phyloP scores from a whole-genome alignment of 2,113 vertebrate species.

The Pipra filicauda region DNA sequence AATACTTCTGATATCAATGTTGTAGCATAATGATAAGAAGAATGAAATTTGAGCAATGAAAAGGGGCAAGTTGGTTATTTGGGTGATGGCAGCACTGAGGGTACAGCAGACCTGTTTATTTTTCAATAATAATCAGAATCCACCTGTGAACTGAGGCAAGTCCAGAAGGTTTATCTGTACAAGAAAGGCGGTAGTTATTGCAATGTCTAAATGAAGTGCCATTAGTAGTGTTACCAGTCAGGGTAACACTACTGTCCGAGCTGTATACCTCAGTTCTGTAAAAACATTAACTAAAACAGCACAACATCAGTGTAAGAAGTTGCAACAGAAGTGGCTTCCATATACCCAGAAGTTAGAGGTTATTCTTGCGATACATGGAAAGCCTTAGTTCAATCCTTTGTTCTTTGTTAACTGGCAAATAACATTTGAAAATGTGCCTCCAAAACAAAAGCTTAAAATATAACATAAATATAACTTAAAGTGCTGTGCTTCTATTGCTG shows the following conservation, averaged over 20 bases:
- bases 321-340: not conserved
- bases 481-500: not conserved
- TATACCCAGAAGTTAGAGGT: not conserved
- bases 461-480: not conserved
- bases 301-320: not conserved
- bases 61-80: not conserved
- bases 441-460: not conserved
- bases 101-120: not conserved
- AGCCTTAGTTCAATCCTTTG: not conserved
- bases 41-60: not conserved
- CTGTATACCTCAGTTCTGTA: not conserved
- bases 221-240: not conserved
- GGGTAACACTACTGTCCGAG: not conserved
- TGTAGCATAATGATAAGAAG: not conserved
- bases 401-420: not conserved
- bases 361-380: not conserved
- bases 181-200: not conserved
- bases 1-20: not conserved
- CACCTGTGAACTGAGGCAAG: not conserved
- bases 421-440: not conserved
- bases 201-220: not conserved
- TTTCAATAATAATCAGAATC: not conserved
- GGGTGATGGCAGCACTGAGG: not conserved
- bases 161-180: not conserved
- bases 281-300: not conserved